Conservation (phyloP, 2,113 vertebrate genomes). For the Tilapia sparmanii region DNA sequence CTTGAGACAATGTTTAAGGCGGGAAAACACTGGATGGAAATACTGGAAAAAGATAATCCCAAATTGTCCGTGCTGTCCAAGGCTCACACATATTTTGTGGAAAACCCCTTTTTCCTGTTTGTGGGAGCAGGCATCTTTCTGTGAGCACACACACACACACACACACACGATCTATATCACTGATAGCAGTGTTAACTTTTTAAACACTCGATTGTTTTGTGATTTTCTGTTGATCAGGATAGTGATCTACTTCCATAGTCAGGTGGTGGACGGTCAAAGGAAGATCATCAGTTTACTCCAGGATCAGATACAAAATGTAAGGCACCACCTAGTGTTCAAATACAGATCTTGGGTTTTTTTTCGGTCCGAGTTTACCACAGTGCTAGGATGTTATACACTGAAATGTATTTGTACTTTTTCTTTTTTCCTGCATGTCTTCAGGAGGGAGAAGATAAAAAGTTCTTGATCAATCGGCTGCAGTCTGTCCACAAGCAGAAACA, state of each 20-base stretch:
- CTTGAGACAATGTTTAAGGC: constrained; percentile 79
- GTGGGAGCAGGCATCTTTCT: constrained; percentile 72
- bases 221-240: constrained; percentile 64
- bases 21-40: constrained; percentile 72
- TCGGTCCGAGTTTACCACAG: neutral
- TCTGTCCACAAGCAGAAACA: constrained; percentile 63
- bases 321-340: neutral
- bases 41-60: constrained; percentile 68
- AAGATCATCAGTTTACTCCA: constrained; percentile 82
- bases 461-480: constrained; percentile 83
- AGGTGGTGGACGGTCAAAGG: constrained; percentile 84
- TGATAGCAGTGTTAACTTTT: neutral
- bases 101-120: constrained; percentile 82
- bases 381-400: neutral
- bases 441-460: constrained; percentile 89
- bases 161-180: neutral
- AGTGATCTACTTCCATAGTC: constrained; percentile 85
- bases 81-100: constrained; percentile 75
- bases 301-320: constrained; percentile 87
- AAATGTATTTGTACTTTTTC: neutral
- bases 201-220: neutral
- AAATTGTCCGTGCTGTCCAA: constrained; percentile 72
- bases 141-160: constrained; percentile 69
- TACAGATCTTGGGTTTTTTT: neutral
- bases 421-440: constrained; percentile 30